phyloP scores from a whole-genome alignment of 2,797 vertebrate species.

The Alosa sapidissima region DNA sequence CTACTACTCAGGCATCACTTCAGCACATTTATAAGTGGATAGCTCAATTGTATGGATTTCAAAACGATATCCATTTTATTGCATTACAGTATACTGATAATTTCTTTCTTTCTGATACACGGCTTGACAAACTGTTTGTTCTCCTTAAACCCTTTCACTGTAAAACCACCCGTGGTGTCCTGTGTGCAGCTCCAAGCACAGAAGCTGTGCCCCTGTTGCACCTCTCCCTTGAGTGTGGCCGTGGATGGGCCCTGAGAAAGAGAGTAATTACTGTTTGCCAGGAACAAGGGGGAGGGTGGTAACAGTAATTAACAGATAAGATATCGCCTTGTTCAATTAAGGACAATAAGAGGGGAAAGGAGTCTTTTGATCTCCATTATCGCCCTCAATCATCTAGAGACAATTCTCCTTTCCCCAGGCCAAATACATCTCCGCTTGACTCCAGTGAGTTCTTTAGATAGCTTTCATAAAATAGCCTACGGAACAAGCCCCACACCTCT shows the following conservation, averaged over 20 bases:
- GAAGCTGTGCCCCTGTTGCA: not conserved
- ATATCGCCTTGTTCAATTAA: conserved; percentile 65
- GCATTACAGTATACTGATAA: too few relatives aligned
- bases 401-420: not conserved
- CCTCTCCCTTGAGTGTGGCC: not conserved
- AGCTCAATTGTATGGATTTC: too few relatives aligned
- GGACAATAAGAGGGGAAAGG: conserved; percentile 50
- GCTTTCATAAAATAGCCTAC: not conserved
- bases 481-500: not conserved
- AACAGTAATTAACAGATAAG: conserved; percentile 13
- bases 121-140: too few relatives aligned
- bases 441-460: not conserved
- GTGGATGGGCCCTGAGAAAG: not conserved
- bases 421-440: not conserved
- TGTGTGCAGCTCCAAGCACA: not conserved
- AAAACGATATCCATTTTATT: too few relatives aligned
- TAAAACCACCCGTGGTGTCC: not conserved
- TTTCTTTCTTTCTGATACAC: too few relatives aligned
- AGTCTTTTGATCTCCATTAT: conserved; percentile 15
- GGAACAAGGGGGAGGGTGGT: not conserved
- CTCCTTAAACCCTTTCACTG: not conserved
- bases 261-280: not conserved
- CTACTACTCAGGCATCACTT: not conserved
- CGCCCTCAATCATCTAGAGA: not conserved
- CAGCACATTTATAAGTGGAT: not conserved